phyloP scores from a whole-genome alignment of 1,140 invertebrate species.

The Heliconius nattereri region DNA sequence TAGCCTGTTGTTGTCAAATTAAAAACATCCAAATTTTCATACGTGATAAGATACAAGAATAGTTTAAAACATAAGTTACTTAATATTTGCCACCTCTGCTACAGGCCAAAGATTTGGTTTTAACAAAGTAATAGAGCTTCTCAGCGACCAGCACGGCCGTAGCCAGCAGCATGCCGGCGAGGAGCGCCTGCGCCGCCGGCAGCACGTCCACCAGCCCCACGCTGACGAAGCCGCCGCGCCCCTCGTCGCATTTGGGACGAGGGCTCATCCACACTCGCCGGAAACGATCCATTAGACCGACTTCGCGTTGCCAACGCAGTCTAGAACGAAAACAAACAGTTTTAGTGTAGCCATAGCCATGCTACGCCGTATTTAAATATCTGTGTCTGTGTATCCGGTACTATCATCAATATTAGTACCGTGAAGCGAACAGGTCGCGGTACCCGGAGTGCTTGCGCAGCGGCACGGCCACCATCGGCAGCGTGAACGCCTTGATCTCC shows the following conservation, averaged over 20 bases:
- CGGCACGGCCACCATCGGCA: slow-evolving; percentile 79
- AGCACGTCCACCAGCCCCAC: slow-evolving; percentile 52
- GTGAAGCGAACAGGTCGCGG: slow-evolving; percentile 79
- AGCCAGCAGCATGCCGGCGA: slow-evolving; percentile 36
- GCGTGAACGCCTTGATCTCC: slow-evolving; percentile 81
- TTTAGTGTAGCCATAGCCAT: too few relatives aligned
- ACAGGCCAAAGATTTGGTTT: not conserved
- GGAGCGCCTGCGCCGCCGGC: slow-evolving; percentile 39
- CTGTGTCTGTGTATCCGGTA: too few relatives aligned
- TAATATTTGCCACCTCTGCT: not conserved
- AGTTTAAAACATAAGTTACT: not conserved
- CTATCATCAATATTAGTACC: slow-evolving; percentile 47
- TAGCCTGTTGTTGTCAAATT: too few relatives aligned
- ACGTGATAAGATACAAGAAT: too few relatives aligned
- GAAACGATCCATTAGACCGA: slow-evolving; percentile 55
- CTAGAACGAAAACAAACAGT: slow-evolving; percentile 35
- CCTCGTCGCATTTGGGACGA: slow-evolving; percentile 76
- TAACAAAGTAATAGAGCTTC: not conserved
- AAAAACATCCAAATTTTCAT: too few relatives aligned
- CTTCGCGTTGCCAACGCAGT: slow-evolving; percentile 68
- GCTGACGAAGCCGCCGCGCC: slow-evolving; percentile 72
- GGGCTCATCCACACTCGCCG: slow-evolving; percentile 65
- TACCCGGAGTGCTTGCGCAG: slow-evolving; percentile 82
- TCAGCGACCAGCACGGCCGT: slow-evolving; percentile 25
- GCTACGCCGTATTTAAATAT: too few relatives aligned